Conservation (phyloP, 2,888 invertebrate species). For the Vandiemenella viatica region DNA sequence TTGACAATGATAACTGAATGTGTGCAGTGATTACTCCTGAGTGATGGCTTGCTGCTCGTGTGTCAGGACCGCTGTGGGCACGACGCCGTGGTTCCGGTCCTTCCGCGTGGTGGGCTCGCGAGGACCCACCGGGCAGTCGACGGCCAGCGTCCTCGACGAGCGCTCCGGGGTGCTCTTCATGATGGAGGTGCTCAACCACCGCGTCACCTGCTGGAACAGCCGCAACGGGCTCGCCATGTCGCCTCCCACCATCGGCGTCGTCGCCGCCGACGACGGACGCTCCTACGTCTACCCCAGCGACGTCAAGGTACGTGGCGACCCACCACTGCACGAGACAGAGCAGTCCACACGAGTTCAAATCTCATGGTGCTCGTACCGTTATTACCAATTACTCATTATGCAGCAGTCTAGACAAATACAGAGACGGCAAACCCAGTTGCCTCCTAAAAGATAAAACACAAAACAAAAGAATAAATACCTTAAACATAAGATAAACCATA, state of each 20-base stretch:
- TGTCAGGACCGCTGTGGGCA: background rate
- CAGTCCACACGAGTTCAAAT: too few relatives aligned
- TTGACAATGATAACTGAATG: too few relatives aligned
- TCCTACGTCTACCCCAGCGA: background rate
- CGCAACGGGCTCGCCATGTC: background rate
- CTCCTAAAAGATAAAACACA: too few relatives aligned
- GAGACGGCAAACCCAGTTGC: too few relatives aligned
- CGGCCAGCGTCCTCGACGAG: background rate
- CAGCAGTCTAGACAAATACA: too few relatives aligned
- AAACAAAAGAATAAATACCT: too few relatives aligned
- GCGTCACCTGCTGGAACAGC: background rate
- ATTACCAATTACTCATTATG: too few relatives aligned
- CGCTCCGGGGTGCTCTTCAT: background rate
- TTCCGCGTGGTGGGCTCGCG: background rate
- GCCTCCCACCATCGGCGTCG: background rate
- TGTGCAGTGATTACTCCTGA: too few relatives aligned
- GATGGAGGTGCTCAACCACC: background rate
- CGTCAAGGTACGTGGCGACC: background rate
- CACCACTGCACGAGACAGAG: too few relatives aligned
- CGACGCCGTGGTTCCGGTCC: background rate
- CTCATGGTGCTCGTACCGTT: too few relatives aligned
- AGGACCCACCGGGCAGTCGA: background rate
- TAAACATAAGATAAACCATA: too few relatives aligned
- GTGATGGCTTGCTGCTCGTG: too few relatives aligned
- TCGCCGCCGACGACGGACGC: background rate